Evolutionary conservation across 2,797 vertebrate genomes (phyloP).

Genomic region (Ciconia nigra): DNA sequence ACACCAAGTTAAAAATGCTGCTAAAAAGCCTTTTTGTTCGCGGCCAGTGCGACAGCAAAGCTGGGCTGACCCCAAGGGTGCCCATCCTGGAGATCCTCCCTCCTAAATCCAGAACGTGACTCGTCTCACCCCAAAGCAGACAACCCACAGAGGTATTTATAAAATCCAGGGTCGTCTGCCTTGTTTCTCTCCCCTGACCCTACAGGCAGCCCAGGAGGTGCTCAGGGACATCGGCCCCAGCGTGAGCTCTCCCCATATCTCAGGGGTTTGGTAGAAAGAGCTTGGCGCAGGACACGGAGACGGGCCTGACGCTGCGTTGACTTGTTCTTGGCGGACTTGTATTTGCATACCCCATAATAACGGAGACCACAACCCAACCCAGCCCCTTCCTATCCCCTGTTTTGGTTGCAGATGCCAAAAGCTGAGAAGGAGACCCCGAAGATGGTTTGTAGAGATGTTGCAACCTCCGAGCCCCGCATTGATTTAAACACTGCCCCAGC

Average conservation of each 20-base stretch:
- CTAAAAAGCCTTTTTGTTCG: accelerated
- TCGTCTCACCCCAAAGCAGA: background rate
- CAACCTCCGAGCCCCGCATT: accelerated
- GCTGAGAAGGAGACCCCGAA: accelerated
- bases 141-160: accelerated
- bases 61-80: background rate
- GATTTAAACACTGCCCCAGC: background rate
- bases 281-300: accelerated
- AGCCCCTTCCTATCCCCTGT: background rate
- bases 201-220: background rate
- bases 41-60: background rate
- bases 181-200: background rate
- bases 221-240: accelerated
- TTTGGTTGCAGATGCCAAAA: background rate
- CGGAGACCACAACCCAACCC: background rate
- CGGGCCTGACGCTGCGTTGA: accelerated
- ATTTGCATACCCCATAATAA: background rate
- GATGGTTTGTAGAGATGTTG: background rate
- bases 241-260: background rate
- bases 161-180: background rate
- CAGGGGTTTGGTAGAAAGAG: background rate
- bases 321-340: background rate
- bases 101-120: accelerated
- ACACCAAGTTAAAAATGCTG: accelerated
- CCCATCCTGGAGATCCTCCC: background rate